These are phyloP conservation scores for Sarcophaga rosellei DNA, from an alignment of 2,888 invertebrate species.

Conservation along the genomic window DNA sequence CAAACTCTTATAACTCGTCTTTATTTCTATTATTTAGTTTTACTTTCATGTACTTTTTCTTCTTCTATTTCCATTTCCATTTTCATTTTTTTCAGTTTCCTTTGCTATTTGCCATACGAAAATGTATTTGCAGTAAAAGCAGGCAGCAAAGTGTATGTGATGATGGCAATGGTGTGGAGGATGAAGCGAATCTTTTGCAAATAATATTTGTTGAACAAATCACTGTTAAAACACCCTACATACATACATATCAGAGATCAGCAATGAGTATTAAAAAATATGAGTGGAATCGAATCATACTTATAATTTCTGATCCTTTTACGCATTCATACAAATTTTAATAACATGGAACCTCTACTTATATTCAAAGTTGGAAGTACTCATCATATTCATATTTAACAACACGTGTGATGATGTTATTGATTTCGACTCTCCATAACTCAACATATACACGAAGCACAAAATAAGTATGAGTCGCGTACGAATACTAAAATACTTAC, in stretches of 20 bases:
- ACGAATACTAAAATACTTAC: not conserved
- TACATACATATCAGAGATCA: too few species aligned
- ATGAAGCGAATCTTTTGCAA: constrained; percentile 35
- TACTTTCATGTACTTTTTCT: not conserved
- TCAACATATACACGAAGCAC: too few species aligned
- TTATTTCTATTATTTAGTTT: constrained; percentile 22
- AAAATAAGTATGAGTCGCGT: too few species aligned
- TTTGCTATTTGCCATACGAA: constrained; percentile 6
- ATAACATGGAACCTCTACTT: too few species aligned
- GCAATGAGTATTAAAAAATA: too few species aligned
- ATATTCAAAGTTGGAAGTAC: too few species aligned
- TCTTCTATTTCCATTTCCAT: not conserved
- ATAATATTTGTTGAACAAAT: constrained; percentile 62
- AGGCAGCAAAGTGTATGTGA: not conserved
- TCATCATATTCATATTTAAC: too few species aligned
- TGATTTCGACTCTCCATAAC: too few species aligned
- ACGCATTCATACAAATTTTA: too few species aligned
- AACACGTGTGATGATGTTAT: too few species aligned
- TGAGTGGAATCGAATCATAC: too few species aligned
- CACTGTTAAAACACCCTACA: constrained; percentile 41
- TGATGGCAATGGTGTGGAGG: not conserved
- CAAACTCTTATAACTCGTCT: constrained; percentile 35
- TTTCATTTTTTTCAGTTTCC: constrained; percentile 7
- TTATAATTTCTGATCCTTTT: too few species aligned
- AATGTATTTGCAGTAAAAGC: not conserved